Evolutionary conservation across 1,140 invertebrate species (phyloP), one percentile per base, ranked within the genome.

Genomic region (Nautilus pompilius): DNA sequence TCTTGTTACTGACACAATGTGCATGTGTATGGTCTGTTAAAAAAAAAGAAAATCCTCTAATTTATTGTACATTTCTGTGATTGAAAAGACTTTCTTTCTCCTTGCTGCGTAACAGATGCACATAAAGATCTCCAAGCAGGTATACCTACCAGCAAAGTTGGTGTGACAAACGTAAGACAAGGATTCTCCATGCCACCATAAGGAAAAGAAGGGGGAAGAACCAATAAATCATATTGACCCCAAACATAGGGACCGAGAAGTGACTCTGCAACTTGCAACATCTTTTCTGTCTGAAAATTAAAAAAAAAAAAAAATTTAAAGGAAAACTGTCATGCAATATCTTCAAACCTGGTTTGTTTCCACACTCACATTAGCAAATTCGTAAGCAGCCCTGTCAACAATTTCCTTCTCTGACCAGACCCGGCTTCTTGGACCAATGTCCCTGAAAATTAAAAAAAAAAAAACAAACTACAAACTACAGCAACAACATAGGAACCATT

Each of bases 131-230:
- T 20, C 3, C n/a, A 46, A 13, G 29, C 46, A 36, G 5, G 20
- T 5, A 48, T 22, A 78, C 80, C 84, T 78, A 89, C 89, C 75
- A 95, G 78, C 58, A 94, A 70, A 1, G 93, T 95, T 1, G 95
- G 95, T 0, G 95, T 97, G 0, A 96, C 89, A 84, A 98, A 98
- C 0, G 95, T 97, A 20, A 98, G 80, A 81, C 94, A 97, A 0
- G 95, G 95, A 85, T 98, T 98, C 83, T 98, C 96, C 95, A 98
- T 97, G 30, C 95, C 95, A 3, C 95, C 95, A 80, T 89, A 96
- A 15, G 95, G 93, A 84, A 98, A 98, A 62, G 91, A 93, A 2
- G 95, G 94, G 1, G 95, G 95, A 69, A 98, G 85, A 5, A 98
- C 90, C 17, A 98, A 81, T 30, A 98, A 80, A 84, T 98, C 95